phyloP scores from a whole-genome alignment of 2,888 invertebrate genomes.

The Drosophila picticornis region DNA sequence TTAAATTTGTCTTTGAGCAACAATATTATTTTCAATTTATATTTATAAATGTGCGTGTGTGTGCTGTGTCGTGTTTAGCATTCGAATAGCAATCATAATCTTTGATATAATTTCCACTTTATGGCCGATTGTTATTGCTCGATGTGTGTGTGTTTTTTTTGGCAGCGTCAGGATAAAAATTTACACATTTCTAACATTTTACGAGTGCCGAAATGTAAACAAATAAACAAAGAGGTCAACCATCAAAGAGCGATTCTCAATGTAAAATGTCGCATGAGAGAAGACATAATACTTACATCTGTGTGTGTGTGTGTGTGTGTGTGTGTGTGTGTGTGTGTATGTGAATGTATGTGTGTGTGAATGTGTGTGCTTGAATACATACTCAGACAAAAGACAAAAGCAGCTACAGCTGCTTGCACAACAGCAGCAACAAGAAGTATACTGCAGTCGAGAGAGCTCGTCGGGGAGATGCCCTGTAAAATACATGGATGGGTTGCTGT shows the following conservation, averaged over 20 bases:
- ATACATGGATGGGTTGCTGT: background rate
- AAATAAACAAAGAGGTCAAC: slow-evolving; percentile 71
- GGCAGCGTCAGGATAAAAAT: slow-evolving; percentile 57
- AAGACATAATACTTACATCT: slow-evolving; percentile 24
- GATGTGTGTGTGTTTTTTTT: slow-evolving; percentile 20
- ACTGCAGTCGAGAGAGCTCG: background rate
- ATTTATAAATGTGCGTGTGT: slow-evolving; percentile 57
- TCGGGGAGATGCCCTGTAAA: background rate
- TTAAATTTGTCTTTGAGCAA: slow-evolving; percentile 19
- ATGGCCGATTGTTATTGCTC: slow-evolving; percentile 64
- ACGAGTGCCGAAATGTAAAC: slow-evolving; percentile 70
- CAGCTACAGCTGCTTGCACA: background rate
- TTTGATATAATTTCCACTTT: slow-evolving; percentile 75
- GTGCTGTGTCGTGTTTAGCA: slow-evolving; percentile 16
- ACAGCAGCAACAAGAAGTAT: slow-evolving; percentile 27
- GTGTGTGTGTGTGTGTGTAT: slow-evolving; percentile 36
- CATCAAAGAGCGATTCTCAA: slow-evolving; percentile 77
- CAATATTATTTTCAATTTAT: slow-evolving; percentile 76
- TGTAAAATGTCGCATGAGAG: slow-evolving; percentile 61
- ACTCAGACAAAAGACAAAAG: slow-evolving; percentile 62
- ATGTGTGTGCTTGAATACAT: slow-evolving; percentile 67
- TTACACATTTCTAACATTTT: slow-evolving; percentile 76
- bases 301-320: background rate
- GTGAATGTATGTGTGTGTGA: slow-evolving; percentile 28
- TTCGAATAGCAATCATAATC: slow-evolving; percentile 74